Conservation (phyloP, 1,140 invertebrate species). For the Tetramorium parvispinum region DNA sequence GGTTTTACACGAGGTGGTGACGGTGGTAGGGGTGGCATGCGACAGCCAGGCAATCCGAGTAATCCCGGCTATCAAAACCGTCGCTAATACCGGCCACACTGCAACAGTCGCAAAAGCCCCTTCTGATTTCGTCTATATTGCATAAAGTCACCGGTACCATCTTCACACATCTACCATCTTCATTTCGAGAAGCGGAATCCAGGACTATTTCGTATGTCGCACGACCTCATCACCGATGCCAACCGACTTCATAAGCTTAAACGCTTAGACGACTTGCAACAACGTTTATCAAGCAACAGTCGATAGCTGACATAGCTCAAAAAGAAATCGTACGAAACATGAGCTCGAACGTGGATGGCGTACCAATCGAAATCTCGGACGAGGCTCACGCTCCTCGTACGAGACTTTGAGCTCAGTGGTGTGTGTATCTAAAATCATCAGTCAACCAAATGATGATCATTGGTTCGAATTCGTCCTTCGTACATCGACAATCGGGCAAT, state of each 20-base stretch:
- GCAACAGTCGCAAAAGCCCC: slow-evolving; percentile 30
- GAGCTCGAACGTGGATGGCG: slow-evolving; percentile 59
- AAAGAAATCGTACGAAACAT: slow-evolving; percentile 56
- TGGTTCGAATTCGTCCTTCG: slow-evolving; percentile 71
- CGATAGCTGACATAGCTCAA: slow-evolving; percentile 68
- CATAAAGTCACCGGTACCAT: slow-evolving; percentile 68
- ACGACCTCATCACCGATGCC: slow-evolving; percentile 62
- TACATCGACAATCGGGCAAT: slow-evolving; percentile 66
- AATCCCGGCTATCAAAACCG: slow-evolving; percentile 82
- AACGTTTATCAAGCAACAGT: slow-evolving; percentile 70
- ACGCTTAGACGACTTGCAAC: slow-evolving; percentile 71
- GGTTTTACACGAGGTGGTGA: slow-evolving; percentile 83
- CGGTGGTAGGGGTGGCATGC: slow-evolving; percentile 81
- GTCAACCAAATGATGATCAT: slow-evolving; percentile 46
- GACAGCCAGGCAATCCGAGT: slow-evolving; percentile 80
- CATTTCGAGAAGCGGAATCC: slow-evolving; percentile 63
- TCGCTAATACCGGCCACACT: slow-evolving; percentile 76
- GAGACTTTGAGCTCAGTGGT: slow-evolving; percentile 54
- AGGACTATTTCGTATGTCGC: slow-evolving; percentile 69
- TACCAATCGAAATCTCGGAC: slow-evolving; percentile 42
- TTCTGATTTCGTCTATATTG: slow-evolving; percentile 51
- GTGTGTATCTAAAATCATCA: slow-evolving; percentile 32
- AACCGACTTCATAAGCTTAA: slow-evolving; percentile 70
- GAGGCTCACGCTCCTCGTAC: not conserved
- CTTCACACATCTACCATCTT: slow-evolving; percentile 59